phyloP scores from a whole-genome alignment of 2,113 vertebrate species.

The Vicugna pacos region DNA sequence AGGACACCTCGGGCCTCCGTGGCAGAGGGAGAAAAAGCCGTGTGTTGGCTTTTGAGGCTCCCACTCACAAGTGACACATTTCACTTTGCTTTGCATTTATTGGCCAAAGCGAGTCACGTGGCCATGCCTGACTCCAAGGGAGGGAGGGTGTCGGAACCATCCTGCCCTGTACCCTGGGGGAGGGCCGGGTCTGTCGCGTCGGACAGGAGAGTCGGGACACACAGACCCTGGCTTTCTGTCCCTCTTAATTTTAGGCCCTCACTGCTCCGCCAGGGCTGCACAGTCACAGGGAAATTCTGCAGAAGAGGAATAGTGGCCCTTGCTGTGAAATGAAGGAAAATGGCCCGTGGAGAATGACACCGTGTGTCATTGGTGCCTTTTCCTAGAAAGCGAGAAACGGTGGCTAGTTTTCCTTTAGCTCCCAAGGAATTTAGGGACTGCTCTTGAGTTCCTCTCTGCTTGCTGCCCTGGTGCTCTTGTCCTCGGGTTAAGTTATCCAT shows the following conservation, averaged over 20 bases:
- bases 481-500: not conserved
- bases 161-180: not conserved
- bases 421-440: not conserved
- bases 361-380: not conserved
- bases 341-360: fast-evolving
- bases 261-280: not conserved
- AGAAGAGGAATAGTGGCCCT: no score
- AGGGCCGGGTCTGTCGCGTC: not conserved
- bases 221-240: not conserved
- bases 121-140: not conserved
- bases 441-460: not conserved
- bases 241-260: not conserved
- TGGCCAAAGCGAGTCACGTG: not conserved
- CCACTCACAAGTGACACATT: not conserved
- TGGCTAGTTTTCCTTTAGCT: not conserved
- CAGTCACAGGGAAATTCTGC: not conserved
- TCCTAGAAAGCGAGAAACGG: not conserved
- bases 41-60: not conserved
- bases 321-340: not conserved
- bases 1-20: not conserved
- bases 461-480: not conserved
- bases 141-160: not conserved
- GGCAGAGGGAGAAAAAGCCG: not conserved
- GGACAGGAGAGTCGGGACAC: not conserved
- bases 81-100: not conserved